phyloP scores from a whole-genome alignment of 2,888 invertebrate species.

The Cremastinae sp. region DNA sequence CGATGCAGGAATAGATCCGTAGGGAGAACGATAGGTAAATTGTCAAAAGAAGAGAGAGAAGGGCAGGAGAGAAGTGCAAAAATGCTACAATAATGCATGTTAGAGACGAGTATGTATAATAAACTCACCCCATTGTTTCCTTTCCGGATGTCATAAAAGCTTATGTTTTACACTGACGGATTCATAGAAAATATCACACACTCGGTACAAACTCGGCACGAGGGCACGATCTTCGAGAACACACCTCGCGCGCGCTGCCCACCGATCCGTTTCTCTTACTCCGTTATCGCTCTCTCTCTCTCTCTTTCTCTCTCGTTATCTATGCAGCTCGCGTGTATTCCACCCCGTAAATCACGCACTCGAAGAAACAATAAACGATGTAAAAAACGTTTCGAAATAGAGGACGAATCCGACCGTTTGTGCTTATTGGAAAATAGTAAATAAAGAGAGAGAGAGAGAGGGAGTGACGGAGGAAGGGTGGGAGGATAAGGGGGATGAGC shows the following conservation, averaged over 20 bases:
- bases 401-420: not conserved
- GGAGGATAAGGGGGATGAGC: not conserved
- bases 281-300: conserved; percentile 5
- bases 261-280: conserved; percentile 18
- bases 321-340: conserved; percentile 11
- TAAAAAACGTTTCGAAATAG: not conserved
- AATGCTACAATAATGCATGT: not conserved
- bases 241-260: conserved; percentile 40
- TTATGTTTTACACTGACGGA: conserved; percentile 69
- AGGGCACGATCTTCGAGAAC: conserved; percentile 54
- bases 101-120: conserved; percentile 1
- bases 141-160: conserved; percentile 88
- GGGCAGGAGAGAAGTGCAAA: not conserved
- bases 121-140: conserved; percentile 90
- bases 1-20: conserved; percentile 31
- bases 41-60: not conserved
- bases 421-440: not conserved
- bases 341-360: conserved; percentile 33
- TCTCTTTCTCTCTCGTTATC: conserved; percentile 3
- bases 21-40: conserved; percentile 55
- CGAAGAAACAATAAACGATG: conserved; percentile 18
- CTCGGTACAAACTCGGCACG: conserved; percentile 57
- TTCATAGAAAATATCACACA: conserved; percentile 69
- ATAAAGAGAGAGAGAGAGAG: conserved; percentile 9
- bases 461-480: not conserved